Conservation (phyloP, 2,797 vertebrate genomes). For the Myotis daubentonii region DNA sequence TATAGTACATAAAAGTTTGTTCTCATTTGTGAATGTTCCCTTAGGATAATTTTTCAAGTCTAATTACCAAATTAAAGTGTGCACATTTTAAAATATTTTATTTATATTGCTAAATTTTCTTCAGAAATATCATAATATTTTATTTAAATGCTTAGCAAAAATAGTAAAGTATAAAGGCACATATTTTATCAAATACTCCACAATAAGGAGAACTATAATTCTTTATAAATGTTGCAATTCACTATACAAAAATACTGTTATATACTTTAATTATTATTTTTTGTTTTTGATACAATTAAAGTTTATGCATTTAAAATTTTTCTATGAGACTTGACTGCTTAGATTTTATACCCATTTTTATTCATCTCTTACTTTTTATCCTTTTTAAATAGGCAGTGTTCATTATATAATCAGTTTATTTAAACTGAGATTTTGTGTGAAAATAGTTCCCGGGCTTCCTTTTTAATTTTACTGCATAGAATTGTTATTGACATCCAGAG, state of each 20-base stretch:
- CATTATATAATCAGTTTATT: neutral
- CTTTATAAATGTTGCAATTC: neutral
- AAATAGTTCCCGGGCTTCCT: neutral
- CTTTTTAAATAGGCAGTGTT: neutral
- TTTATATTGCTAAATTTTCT: slow-evolving; percentile 28
- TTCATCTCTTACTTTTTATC: neutral
- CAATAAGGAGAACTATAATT: neutral
- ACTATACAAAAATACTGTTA: neutral
- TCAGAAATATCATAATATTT: slow-evolving; percentile 15
- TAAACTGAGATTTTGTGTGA: neutral
- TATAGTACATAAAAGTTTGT: slow-evolving; percentile 9
- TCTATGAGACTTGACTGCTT: neutral
- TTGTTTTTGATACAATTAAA: neutral
- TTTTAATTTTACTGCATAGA: neutral
- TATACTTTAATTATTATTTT: neutral
- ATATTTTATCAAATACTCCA: neutral
- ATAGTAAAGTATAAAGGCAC: neutral
- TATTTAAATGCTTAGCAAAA: slow-evolving; percentile 2
- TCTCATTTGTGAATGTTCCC: neutral
- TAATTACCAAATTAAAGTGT: slow-evolving; percentile 32
- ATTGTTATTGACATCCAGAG: neutral
- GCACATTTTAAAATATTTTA: slow-evolving; percentile 40
- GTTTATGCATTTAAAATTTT: slow-evolving; percentile 11
- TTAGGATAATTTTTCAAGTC: slow-evolving; percentile 30
- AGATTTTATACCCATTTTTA: neutral